Evolutionary conservation across 2,888 invertebrate species (phyloP).

Genomic region (Lepidocyrtoides sp.): DNA sequence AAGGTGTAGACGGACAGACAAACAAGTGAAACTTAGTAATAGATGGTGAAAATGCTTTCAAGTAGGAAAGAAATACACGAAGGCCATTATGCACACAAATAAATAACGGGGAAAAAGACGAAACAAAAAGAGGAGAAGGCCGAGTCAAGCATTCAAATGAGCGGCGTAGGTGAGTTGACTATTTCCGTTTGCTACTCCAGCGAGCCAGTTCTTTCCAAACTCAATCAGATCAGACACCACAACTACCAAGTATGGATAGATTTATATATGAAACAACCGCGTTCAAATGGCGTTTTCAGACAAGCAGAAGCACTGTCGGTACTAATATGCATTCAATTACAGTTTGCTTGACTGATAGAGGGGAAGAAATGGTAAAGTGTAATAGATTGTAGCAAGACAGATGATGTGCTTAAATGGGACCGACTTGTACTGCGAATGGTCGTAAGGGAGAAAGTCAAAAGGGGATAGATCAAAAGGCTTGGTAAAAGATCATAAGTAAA

Average conservation of each 20-base stretch:
- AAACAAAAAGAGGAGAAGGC: background rate
- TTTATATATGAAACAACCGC: no score
- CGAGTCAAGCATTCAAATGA: background rate
- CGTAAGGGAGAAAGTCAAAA: background rate
- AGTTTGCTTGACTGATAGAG: slow-evolving; percentile 22
- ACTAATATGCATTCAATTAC: slow-evolving; percentile 32
- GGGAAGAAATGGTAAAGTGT: background rate
- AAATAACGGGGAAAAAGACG: background rate
- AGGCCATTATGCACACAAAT: no score
- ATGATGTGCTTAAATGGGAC: slow-evolving; percentile 40
- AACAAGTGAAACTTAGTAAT: background rate
- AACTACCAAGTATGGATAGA: no score
- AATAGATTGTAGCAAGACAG: slow-evolving; percentile 39
- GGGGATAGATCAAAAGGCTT: slow-evolving; percentile 33
- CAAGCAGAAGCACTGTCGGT: background rate
- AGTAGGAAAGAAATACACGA: background rate
- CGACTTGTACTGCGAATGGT: background rate
- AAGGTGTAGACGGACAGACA: no score
- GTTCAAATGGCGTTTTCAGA: background rate
- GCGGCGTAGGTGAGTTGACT: background rate
- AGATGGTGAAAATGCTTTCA: no score
- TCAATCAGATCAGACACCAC: slow-evolving; percentile 28
- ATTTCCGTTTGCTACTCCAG: background rate
- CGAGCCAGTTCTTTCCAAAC: background rate
- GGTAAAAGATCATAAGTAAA: slow-evolving; percentile 19